Evolutionary conservation across 1,140 invertebrate species (phyloP).

Genomic region (Drosophila suzukii): DNA sequence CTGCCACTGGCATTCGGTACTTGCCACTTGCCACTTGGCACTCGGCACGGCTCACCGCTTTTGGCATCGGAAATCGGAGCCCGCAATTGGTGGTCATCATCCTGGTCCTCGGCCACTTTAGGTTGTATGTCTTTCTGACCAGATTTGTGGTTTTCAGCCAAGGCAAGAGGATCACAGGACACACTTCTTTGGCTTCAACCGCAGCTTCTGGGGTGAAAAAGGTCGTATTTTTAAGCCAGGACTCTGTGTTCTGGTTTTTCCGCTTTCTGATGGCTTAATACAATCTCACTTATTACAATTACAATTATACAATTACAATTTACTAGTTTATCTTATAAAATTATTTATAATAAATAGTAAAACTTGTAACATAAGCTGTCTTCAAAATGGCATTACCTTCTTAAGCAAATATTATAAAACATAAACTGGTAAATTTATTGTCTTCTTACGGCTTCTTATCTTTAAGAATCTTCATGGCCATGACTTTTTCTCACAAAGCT

Average conservation of each 20-base stretch:
- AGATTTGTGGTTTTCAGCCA: constrained; percentile 39
- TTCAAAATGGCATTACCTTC: too few species aligned
- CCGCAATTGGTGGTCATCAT: constrained; percentile 41
- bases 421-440: too few species aligned
- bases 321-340: too few species aligned
- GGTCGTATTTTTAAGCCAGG: constrained; percentile 11
- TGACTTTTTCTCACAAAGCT: neutral
- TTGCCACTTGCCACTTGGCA: constrained; percentile 20
- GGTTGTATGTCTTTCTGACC: constrained; percentile 17
- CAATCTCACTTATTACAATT: neutral
- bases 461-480: neutral
- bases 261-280: constrained; percentile 6
- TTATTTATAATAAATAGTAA: too few species aligned
- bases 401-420: too few species aligned
- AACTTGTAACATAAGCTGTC: too few species aligned
- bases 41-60: constrained; percentile 27
- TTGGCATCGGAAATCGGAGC: constrained; percentile 38
- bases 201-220: constrained; percentile 28
- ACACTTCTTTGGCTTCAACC: constrained; percentile 42
- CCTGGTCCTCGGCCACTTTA: neutral
- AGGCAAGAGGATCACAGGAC: constrained; percentile 13
- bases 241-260: constrained; percentile 13
- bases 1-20: constrained; percentile 26
- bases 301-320: too few species aligned
- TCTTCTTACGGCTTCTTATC: neutral